A percentile compares a stretch with the other conserved stretches of the same genome.
Evolutionary conservation across 1,140 invertebrate species (phyloP).

Genomic region (Heliothis virescens): DNA sequence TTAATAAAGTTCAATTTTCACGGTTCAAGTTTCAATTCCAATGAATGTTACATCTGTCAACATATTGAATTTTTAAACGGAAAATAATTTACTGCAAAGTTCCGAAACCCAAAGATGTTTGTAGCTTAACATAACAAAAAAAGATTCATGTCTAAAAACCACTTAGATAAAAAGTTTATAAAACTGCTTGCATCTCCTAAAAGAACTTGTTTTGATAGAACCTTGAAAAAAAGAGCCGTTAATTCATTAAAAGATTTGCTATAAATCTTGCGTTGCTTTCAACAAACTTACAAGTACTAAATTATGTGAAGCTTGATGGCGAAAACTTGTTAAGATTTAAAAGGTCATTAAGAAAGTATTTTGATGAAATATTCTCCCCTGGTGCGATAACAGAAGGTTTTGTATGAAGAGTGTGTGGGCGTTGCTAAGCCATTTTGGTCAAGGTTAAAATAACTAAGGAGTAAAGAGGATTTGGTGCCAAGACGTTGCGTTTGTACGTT

Average conservation of each 20-base stretch:
- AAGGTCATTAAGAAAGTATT: not conserved
- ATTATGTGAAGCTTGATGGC: not conserved
- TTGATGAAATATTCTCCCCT: not conserved
- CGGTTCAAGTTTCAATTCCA: conserved; percentile 37
- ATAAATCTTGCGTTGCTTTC: not conserved
- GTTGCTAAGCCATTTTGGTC: not conserved
- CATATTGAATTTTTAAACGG: not conserved
- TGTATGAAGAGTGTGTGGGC: not conserved
- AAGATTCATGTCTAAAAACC: too few relatives aligned
- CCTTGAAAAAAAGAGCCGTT: not conserved
- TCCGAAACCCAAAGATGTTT: not conserved
- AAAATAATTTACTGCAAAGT: conserved; percentile 5
- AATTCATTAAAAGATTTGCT: not conserved
- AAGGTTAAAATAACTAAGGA: not conserved
- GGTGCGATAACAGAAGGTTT: too few relatives aligned
- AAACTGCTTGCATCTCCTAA: too few relatives aligned
- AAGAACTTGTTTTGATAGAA: too few relatives aligned
- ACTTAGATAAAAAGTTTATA: too few relatives aligned
- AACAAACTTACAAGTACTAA: not conserved
- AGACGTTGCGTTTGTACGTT: not conserved
- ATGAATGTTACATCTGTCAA: conserved; percentile 26
- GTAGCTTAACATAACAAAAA: too few relatives aligned
- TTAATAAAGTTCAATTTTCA: conserved; percentile 41
- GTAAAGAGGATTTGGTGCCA: not conserved
- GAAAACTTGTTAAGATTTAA: conserved; percentile 5